Percentiles rank a stretch among this genome's conserved stretches.
These are phyloP conservation scores for Papilio gigon DNA, from an alignment of 2,888 invertebrate genomes.

Conservation along the genomic window DNA sequence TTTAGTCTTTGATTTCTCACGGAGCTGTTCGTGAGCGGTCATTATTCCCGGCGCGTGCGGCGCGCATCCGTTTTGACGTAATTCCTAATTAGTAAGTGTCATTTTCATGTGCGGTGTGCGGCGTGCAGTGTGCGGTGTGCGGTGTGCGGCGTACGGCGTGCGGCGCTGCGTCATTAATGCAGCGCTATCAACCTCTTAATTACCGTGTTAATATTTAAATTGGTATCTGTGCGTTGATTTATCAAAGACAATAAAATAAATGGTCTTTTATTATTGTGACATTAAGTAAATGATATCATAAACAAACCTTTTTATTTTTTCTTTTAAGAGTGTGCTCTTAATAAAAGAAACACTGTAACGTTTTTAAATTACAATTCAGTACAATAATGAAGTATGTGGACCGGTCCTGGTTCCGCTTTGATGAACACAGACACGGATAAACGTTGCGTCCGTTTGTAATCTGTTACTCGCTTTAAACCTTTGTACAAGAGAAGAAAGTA, in stretches of 20 bases:
- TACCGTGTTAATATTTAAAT: constrained; percentile 21
- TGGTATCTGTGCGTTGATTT: not conserved
- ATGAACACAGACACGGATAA: too few relatives aligned
- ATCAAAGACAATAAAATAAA: constrained; percentile 6
- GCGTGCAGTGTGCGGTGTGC: too few relatives aligned
- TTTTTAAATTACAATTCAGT: too few relatives aligned
- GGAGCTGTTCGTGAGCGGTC: constrained; percentile 43
- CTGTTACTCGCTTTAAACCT: too few relatives aligned
- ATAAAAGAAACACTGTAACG: too few relatives aligned
- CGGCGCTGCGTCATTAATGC: constrained; percentile 45
- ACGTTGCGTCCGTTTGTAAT: too few relatives aligned
- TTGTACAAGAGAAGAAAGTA: too few relatives aligned
- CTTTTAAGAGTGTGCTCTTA: not conserved
- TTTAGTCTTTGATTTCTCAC: constrained; percentile 46
- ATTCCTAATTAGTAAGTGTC: constrained; percentile 54
- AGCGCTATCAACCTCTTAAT: constrained; percentile 42
- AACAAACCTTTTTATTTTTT: not conserved
- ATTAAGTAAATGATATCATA: not conserved
- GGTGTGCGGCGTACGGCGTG: too few relatives aligned
- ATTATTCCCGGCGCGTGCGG: constrained; percentile 46
- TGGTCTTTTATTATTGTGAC: not conserved
- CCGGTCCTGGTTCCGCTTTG: too few relatives aligned
- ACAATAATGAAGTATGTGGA: too few relatives aligned
- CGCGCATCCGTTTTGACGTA: constrained; percentile 54
- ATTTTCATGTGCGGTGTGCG: constrained; percentile 50